Base-by-base conservation (phyloP, 2,113 vertebrate genomes). In the Collichthys lucidus region DNA sequence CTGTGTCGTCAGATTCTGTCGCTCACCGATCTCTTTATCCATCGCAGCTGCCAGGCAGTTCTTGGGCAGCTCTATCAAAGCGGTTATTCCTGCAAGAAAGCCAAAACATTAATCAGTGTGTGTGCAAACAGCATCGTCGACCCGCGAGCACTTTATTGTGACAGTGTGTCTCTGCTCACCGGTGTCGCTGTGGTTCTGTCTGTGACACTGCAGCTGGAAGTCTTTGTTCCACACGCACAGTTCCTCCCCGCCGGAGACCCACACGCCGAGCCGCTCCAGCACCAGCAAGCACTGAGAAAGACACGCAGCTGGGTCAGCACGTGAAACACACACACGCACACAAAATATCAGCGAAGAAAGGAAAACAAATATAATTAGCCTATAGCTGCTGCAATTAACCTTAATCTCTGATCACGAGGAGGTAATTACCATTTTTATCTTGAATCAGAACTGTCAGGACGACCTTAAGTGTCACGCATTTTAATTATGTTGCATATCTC, bases 11-110 rank as follows among this genome's bases (percentile, higher is more conserved):
- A 40, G 10, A 49, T 3, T n/a, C 56, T 71, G 2, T 77, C 95
- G 95, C 95, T 96, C 85, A 99, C 98, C 94, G 55, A 99, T 94
- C 74, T 97, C 96, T 94, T 94, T 98, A 81, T 98, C 97, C 90
- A 96, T 91, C 5, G 97, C 97, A 62, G 96, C 97, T 2, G 95
- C 97, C 15, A 99, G 84, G 91, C 95, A 97, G 80, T 96, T 97
- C 90, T 97, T 96, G 5, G 97, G 97, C 87, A 99, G 91, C 91
- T 98, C 96, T 67, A 97, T 91, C 93, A 98, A 87, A 83, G 95
- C 94, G 35, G 91, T 96, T 72, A 99, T 94, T 83, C 96, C 98
- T 99, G 67, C 42, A 42, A 68, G 22, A 35, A 70, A 9, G 4
- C 1, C 4, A 72, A 50, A 59, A 77, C 52, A 50, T 59, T 24